Evolutionary conservation across 2,797 vertebrate species (phyloP).

Genomic region (Novumbra hubbsi): DNA sequence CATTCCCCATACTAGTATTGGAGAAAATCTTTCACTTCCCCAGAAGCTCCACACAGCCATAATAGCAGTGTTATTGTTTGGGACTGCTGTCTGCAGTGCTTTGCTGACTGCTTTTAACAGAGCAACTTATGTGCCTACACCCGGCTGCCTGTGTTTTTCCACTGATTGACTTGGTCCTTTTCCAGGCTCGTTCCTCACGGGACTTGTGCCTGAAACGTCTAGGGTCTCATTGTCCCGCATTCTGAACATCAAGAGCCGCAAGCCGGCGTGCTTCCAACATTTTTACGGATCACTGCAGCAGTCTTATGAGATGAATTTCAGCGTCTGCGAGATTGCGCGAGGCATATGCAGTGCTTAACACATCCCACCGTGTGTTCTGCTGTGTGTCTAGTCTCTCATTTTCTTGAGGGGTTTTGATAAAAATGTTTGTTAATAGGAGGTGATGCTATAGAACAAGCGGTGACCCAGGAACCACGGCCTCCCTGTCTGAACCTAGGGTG

Average conservation of each 20-base stretch:
- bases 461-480: background rate
- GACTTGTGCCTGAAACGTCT: background rate
- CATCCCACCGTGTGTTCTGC: background rate
- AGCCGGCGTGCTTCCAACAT: background rate
- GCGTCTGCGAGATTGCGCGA: background rate
- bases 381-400: too few species aligned
- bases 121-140: background rate
- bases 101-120: background rate
- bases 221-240: background rate
- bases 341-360: background rate
- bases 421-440: background rate
- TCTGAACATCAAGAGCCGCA: background rate
- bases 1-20: slow-evolving; percentile 8
- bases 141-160: background rate
- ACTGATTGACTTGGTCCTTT: slow-evolving; percentile 23
- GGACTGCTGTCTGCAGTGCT: background rate
- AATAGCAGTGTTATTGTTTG: slow-evolving; percentile 20
- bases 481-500: slow-evolving; percentile 2
- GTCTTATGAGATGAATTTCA: background rate
- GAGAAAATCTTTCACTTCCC: slow-evolving; percentile 21
- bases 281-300: background rate
- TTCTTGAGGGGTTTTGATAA: background rate
- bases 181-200: background rate
- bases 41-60: slow-evolving; percentile 14
- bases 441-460: background rate